These are phyloP conservation scores for Mizuhopecten yessoensis DNA, from an alignment of 1,140 invertebrate species.

Conservation along the genomic window DNA sequence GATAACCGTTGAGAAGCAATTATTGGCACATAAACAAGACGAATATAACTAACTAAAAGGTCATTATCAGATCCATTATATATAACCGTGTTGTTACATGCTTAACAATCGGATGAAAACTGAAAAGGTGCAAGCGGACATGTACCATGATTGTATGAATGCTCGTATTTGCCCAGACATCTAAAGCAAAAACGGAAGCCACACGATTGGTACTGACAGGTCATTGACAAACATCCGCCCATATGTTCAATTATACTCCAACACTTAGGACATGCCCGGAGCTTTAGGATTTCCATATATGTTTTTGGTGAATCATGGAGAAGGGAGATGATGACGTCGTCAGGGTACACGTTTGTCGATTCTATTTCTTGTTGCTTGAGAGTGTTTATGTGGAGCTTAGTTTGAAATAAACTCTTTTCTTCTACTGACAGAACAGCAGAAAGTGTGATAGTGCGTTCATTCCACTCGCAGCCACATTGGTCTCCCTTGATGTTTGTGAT, in stretches of 20 bases:
- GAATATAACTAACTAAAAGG: too few relatives aligned
- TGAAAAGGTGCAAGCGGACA: background rate
- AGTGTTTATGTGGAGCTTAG: background rate
- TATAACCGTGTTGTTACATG: background rate
- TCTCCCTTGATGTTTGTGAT: background rate
- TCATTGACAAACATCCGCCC: background rate
- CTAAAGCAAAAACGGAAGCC: background rate
- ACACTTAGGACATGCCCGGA: background rate
- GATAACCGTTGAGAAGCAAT: too few relatives aligned
- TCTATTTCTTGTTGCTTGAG: background rate
- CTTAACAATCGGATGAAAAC: background rate
- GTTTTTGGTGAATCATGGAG: background rate
- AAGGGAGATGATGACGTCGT: background rate
- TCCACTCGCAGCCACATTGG: background rate
- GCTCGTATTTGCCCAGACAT: background rate
- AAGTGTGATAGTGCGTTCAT: background rate
- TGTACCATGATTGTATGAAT: background rate
- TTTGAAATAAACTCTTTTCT: background rate
- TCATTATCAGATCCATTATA: background rate
- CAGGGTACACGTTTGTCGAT: background rate
- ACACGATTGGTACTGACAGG: background rate
- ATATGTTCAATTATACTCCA: background rate
- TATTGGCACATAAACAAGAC: too few relatives aligned
- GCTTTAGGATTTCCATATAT: background rate
- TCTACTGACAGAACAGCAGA: background rate